These are phyloP conservation scores for Andrena chrysosceles DNA, from an alignment of 2,888 invertebrate species.

Conservation along the genomic window DNA sequence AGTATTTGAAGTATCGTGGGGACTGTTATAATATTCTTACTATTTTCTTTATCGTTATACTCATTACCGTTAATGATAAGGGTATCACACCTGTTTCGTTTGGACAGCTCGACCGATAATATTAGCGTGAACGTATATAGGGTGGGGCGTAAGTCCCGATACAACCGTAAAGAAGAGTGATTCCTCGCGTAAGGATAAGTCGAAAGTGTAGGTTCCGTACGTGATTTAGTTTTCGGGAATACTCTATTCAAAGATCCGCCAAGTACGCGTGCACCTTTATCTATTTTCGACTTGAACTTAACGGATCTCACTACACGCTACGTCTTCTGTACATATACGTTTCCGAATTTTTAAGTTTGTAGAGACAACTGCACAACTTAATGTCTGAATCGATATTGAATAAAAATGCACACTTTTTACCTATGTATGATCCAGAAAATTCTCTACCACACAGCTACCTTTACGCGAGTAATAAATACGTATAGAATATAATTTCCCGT, in stretches of 20 bases:
- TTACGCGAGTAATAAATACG: not conserved
- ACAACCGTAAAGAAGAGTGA: not conserved
- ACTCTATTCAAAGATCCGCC: too few species aligned
- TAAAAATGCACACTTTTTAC: conserved; percentile 78
- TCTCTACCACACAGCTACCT: not conserved
- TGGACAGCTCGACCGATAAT: conserved; percentile 34
- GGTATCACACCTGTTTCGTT: conserved; percentile 37
- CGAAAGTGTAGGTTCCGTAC: too few species aligned
- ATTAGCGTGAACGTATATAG: conserved; percentile 23
- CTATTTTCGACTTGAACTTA: too few species aligned
- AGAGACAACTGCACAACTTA: conserved; percentile 74
- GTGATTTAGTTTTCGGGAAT: too few species aligned
- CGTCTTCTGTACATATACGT: conserved; percentile 36
- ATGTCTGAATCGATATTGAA: conserved; percentile 75
- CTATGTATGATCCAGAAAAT: conserved; percentile 43
- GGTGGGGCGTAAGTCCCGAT: not conserved
- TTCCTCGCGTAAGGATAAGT: not conserved
- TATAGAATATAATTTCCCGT: not conserved
- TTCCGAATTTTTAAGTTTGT: conserved; percentile 68
- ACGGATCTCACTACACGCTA: too few species aligned
- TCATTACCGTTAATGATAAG: conserved; percentile 9
- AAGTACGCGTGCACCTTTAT: too few species aligned
- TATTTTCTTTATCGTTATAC: conserved; percentile 27
- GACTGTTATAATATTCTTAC: too few species aligned
- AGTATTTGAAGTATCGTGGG: too few species aligned